Percentiles rank a stretch among this genome's conserved stretches.
Evolutionary conservation across 2,888 invertebrate species (phyloP).

Genomic region (Dexiosoma caninum): DNA sequence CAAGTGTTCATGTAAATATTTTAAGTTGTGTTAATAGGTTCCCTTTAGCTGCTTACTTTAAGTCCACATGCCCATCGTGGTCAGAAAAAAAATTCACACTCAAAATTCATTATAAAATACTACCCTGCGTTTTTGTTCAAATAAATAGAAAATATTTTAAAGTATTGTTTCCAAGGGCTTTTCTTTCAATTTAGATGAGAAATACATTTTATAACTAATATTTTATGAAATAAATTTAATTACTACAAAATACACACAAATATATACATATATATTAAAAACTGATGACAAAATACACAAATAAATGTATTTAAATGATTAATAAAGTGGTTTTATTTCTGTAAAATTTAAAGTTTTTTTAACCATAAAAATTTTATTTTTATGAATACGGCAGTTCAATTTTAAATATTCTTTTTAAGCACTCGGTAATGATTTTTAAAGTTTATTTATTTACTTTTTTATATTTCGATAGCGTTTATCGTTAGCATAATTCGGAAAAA

Average conservation of each 20-base stretch:
- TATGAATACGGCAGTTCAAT: too few species aligned
- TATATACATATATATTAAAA: slow-evolving; percentile 27
- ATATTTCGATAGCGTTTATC: too few species aligned
- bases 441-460: too few species aligned
- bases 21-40: neutral
- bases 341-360: too few species aligned
- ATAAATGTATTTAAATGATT: slow-evolving; percentile 46
- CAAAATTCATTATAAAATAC: neutral
- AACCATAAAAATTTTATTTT: too few species aligned
- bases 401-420: too few species aligned
- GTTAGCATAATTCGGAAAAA: too few species aligned
- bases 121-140: neutral
- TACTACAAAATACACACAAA: slow-evolving; percentile 25
- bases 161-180: slow-evolving; percentile 26
- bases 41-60: neutral
- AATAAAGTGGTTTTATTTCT: neutral
- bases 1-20: slow-evolving; percentile 34
- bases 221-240: slow-evolving; percentile 51
- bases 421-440: too few species aligned
- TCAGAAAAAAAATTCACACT: neutral
- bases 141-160: neutral
- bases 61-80: neutral
- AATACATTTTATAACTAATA: slow-evolving; percentile 46
- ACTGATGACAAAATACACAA: slow-evolving; percentile 31
- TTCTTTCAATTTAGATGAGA: slow-evolving; percentile 17